Conservation (phyloP, 2,888 invertebrate species). For the Polyommatus icarus region DNA sequence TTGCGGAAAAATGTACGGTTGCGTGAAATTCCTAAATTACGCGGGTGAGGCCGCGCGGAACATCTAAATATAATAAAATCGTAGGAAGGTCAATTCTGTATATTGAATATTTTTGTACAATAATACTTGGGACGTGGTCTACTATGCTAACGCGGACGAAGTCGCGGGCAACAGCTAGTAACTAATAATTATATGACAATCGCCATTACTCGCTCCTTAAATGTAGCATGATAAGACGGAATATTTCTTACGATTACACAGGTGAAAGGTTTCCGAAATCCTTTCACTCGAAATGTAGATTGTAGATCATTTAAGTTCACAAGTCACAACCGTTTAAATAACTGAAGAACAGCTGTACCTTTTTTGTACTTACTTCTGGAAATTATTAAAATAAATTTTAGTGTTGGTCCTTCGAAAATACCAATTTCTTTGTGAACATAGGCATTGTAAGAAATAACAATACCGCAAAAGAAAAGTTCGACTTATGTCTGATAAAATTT, state of each 20-base stretch:
- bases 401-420: background rate
- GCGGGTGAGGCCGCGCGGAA: too few relatives aligned
- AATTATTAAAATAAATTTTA: background rate
- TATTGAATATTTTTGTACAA: too few relatives aligned
- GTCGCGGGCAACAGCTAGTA: too few relatives aligned
- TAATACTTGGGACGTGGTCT: too few relatives aligned
- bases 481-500: background rate
- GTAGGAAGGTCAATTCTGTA: too few relatives aligned
- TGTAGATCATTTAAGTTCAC: background rate
- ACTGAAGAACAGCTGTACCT: background rate
- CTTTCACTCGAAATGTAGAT: background rate
- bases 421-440: background rate
- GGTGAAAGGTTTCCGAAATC: constrained; percentile 10
- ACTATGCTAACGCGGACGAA: too few relatives aligned
- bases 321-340: background rate
- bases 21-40: too few relatives aligned
- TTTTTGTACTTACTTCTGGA: background rate
- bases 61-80: too few relatives aligned
- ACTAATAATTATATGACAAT: background rate
- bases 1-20: too few relatives aligned
- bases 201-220: background rate
- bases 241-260: background rate
- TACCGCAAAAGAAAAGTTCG: too few relatives aligned
- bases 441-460: background rate
- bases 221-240: background rate